These are phyloP conservation scores for Drosophila maculinotata DNA, from an alignment of 2,888 invertebrate genomes.

Conservation along the genomic window DNA sequence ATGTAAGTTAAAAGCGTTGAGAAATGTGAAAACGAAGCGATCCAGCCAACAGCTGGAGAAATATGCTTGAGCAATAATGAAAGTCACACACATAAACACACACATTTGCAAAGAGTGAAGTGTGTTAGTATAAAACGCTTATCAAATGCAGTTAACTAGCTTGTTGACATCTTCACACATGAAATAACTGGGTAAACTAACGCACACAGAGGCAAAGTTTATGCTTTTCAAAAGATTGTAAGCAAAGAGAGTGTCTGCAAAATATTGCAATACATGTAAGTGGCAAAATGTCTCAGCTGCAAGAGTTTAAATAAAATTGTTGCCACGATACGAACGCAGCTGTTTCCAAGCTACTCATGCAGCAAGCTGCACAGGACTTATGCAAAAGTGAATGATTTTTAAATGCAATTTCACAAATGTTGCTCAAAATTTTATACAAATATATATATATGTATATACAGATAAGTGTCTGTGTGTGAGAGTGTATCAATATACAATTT, in stretches of 20 bases:
- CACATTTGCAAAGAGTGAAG: slow-evolving; percentile 4
- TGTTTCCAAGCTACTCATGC: slow-evolving; percentile 1
- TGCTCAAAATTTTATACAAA: slow-evolving; percentile 27
- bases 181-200: slow-evolving; percentile 33
- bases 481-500: slow-evolving; percentile 48
- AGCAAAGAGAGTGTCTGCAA: background rate
- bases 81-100: slow-evolving; percentile 13
- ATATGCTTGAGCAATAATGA: slow-evolving; percentile 53
- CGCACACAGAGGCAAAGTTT: background rate
- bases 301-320: slow-evolving; percentile 29
- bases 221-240: background rate
- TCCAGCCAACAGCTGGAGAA: slow-evolving; percentile 46
- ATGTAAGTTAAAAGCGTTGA: slow-evolving; percentile 40
- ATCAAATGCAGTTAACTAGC: slow-evolving; percentile 73
- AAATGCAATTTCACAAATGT: slow-evolving; percentile 59
- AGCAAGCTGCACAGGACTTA: slow-evolving; percentile 25
- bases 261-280: background rate
- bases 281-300: background rate
- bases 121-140: slow-evolving; percentile 49
- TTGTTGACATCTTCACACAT: slow-evolving; percentile 66
- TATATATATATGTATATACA: background rate
- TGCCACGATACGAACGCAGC: slow-evolving; percentile 20
- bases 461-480: background rate
- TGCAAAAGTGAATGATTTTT: slow-evolving; percentile 65
- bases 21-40: slow-evolving; percentile 50